Conservation (phyloP, 2,113 vertebrate genomes). For the Cyanistes caeruleus region DNA sequence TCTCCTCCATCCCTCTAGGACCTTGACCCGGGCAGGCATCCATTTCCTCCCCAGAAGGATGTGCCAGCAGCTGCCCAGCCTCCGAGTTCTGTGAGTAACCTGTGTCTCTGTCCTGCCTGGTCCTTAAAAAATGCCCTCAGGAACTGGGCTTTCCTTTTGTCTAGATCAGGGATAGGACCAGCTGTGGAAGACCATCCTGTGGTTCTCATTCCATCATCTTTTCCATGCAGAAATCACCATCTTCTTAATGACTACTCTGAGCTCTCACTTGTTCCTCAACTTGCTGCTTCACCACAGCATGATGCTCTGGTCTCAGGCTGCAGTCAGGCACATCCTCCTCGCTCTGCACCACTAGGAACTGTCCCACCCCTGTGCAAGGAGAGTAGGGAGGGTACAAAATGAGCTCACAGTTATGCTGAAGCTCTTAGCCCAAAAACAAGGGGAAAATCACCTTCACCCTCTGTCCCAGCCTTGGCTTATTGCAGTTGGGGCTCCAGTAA, state of each 20-base stretch:
- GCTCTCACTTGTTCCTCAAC: background rate
- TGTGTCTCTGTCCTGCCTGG: background rate
- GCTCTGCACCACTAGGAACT: background rate
- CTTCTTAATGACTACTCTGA: background rate
- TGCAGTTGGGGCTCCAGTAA: background rate
- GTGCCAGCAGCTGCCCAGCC: constrained; percentile 90
- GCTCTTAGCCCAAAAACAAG: background rate
- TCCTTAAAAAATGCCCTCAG: background rate
- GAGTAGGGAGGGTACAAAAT: background rate
- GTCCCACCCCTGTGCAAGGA: background rate
- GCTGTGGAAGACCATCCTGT: background rate
- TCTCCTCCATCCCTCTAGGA: constrained; percentile 73
- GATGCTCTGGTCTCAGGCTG: background rate
- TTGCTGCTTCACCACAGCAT: background rate
- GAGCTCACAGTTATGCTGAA: background rate
- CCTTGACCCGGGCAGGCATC: constrained; percentile 88
- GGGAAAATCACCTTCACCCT: background rate
- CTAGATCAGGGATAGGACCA: background rate
- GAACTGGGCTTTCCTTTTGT: background rate
- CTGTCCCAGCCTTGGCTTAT: background rate
- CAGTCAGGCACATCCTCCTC: background rate
- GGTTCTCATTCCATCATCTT: background rate
- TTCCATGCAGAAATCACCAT: background rate
- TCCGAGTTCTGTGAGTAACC: constrained; percentile 89
- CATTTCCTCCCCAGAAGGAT: constrained; percentile 84